phyloP scores from a whole-genome alignment of 2,888 invertebrate genomes.

The Oeneis ivallda region DNA sequence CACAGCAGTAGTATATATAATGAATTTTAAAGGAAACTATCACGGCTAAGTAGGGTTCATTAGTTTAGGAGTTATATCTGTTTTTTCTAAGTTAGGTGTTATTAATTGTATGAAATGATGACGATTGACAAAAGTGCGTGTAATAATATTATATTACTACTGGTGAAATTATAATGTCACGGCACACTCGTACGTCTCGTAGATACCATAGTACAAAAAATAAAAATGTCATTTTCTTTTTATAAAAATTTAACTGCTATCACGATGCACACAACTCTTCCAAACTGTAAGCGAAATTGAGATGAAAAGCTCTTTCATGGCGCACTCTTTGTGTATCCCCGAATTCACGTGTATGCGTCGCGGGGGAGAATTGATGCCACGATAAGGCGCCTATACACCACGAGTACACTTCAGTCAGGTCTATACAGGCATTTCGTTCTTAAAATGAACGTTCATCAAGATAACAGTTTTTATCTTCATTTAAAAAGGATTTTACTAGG shows the following conservation, averaged over 20 bases:
- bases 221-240: not conserved
- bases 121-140: too few species aligned
- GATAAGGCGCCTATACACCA: conserved; percentile 26
- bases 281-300: conserved; percentile 30
- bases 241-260: conserved; percentile 13
- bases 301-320: conserved; percentile 42
- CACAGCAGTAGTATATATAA: too few species aligned
- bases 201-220: not conserved
- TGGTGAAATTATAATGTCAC: too few species aligned
- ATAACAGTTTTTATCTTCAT: not conserved
- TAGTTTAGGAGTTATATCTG: too few species aligned
- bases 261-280: conserved; percentile 4
- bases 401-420: not conserved
- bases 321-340: conserved; percentile 40
- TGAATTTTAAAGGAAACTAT: too few species aligned
- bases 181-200: too few species aligned
- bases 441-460: not conserved
- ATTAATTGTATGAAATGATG: too few species aligned
- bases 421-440: not conserved
- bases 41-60: too few species aligned
- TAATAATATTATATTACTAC: too few species aligned
- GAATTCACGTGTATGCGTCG: conserved; percentile 40
- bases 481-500: not conserved
- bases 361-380: conserved; percentile 28
- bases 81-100: too few species aligned